phyloP scores from a whole-genome alignment of 1,140 invertebrate species.

The Drosophila nebulosa region DNA sequence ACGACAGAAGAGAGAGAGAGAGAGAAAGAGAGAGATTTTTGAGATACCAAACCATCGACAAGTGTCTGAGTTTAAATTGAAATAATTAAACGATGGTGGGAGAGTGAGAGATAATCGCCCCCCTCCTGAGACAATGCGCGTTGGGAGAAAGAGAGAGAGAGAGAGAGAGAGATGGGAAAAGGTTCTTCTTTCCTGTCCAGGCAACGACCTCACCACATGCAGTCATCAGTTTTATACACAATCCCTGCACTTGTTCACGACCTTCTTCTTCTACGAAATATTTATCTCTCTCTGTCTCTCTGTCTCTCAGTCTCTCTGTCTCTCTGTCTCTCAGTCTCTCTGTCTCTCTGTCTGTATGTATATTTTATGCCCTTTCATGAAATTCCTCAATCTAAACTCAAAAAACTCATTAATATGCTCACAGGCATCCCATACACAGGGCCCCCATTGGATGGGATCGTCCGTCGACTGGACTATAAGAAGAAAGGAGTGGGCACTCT shows the following conservation, averaged over 20 bases:
- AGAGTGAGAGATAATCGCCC: conserved; percentile 13
- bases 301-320: conserved; percentile 7
- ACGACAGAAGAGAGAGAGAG: not conserved
- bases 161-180: conserved; percentile 22
- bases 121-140: too few species aligned
- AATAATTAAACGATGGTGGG: conserved; percentile 71
- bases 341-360: not conserved
- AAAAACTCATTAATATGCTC: conserved; percentile 74
- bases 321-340: not conserved
- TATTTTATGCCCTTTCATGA: conserved; percentile 36
- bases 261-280: conserved; percentile 13
- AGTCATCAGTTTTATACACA: conserved; percentile 7
- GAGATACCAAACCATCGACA: conserved; percentile 55
- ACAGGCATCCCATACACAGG: conserved; percentile 30
- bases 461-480: conserved; percentile 22
- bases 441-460: not conserved
- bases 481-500: conserved; percentile 21
- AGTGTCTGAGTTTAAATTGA: conserved; percentile 64
- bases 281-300: conserved; percentile 1
- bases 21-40: conserved; percentile 16
- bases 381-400: conserved; percentile 66
- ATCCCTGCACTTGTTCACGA: conserved; percentile 44
- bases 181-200: too few species aligned
- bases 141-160: not conserved
- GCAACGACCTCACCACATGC: conserved; percentile 35